Base-by-base conservation (phyloP, 2,797 vertebrate species). In the Muraenolepis orangiensis region DNA sequence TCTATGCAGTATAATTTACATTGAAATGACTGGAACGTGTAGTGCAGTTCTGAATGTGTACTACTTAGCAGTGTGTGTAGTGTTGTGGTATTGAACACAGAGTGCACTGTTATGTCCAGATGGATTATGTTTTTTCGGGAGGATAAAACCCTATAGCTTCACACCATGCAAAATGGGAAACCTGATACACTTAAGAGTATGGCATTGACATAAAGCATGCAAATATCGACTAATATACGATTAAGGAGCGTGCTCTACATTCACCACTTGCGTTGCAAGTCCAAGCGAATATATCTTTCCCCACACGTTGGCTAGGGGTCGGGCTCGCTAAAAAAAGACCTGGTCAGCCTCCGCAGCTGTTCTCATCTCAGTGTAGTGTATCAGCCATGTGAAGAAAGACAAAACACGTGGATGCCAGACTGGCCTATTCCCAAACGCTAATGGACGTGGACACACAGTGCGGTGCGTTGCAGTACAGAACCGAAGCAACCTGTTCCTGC, bases 271-370 rank as follows among this genome's bases (percentile, higher is more conserved):
- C 28, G 5, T 14, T 29, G 64, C 8, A 26, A n/a, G n/a, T 30
- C 28, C 26, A 26, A 26, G 10, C 13, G 28, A 29, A 26, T 66
- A 66, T 14, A 6, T 6, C 26, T 12, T 26, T n/a, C n/a, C n/a
- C 64, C 13, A 26, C 64, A 13, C 20, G 23, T 66, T 18, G 26
- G 64, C n/a, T n/a, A n/a, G n/a, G n/a, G 46, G 46, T 3, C 1
- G 16, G n/a, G 61, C 28, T 4, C 6, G 86, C 93, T 94, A 94
- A 89, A 92, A 90, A 92, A 94, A 93, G 91, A 79, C 76, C 28
- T 68, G 2, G 72, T 34, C 30, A 30, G 42, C 73, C n/a, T n/a
- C 75, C 75, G 85, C 92, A 93, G 90, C 94, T 94, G 92, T 92
- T 82, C 81, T 68, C n/a, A 76, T 82, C 81, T 68, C n/a, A 76